Base-by-base conservation (phyloP, 2,113 vertebrate species). In the Podocnemis expansa region DNA sequence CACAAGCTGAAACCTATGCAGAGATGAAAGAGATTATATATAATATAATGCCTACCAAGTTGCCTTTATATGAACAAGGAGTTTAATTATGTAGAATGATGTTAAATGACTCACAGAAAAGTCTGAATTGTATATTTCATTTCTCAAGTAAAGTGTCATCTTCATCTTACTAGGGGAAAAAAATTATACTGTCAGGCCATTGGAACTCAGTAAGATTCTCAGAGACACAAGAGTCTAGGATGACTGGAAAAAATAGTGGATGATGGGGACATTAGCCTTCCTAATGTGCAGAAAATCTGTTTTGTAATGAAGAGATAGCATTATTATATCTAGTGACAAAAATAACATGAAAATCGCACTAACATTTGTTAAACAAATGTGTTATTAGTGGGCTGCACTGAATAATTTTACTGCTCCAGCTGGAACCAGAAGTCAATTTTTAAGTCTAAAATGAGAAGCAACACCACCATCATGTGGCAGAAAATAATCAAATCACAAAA, bases 401-500 rank as follows among this genome's bases (percentile, higher is more conserved):
- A 85, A 63, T 89, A 88, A 90, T 92, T 91, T 51, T 89, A 10
- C 6, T 4, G 89, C 90, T 88, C 80, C 88, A 51, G 90, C 49
- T 34, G 76, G 27, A 34, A 89, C 82, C 1, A 17, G 38, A 80
- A 89, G 88, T 31, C 45, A 47, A 81, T 96, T 90, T 12, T 2
- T 24, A 29, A 83, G 34, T 29, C 75, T 5, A 73, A 96, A 56
- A 89, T 90, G 22, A 94, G 63, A 95, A 94, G 97, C 98, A 98
- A 96, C 78, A 98, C 95, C 93, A 94, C 98, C 98, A 97, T 97
- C 98, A 3, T 93, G 98, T 78, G 98, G 98, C 90, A 89, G 87
- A 89, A 93, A 49, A 2, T 43, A 67, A 25, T 47, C 78, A 14
- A 67, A 49, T 55, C n/a, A 27, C 83, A 67, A 47, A 14, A 79